These are phyloP conservation scores for Boloria selene DNA, from an alignment of 2,888 invertebrate genomes.

Conservation along the genomic window DNA sequence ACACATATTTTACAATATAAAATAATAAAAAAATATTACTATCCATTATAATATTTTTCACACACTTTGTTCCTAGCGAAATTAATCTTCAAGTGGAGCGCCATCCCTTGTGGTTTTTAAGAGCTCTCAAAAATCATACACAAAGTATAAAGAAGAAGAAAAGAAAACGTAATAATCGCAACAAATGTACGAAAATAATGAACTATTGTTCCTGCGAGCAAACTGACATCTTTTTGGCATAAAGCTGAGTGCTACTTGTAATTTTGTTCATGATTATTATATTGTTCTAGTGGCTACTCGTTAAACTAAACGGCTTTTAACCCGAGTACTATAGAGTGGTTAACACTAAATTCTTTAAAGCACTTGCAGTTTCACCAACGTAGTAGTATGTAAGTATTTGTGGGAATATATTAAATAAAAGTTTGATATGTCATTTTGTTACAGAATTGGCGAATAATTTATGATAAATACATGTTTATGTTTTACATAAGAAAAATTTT, in stretches of 20 bases:
- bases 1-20: no score
- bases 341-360: slow-evolving; percentile 56
- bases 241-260: slow-evolving; percentile 64
- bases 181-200: slow-evolving; percentile 77
- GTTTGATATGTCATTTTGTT: neutral
- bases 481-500: no score
- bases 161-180: slow-evolving; percentile 66
- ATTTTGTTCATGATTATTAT: slow-evolving; percentile 62
- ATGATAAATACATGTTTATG: no score
- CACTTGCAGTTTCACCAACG: slow-evolving; percentile 44
- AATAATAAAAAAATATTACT: slow-evolving; percentile 15
- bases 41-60: slow-evolving; percentile 44
- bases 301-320: slow-evolving; percentile 58
- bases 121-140: slow-evolving; percentile 52
- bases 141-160: slow-evolving; percentile 55
- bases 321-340: slow-evolving; percentile 55
- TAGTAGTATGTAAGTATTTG: slow-evolving; percentile 34
- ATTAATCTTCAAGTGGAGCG: slow-evolving; percentile 47
- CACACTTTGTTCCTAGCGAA: slow-evolving; percentile 52
- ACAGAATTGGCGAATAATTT: no score
- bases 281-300: slow-evolving; percentile 66
- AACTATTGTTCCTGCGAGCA: slow-evolving; percentile 56
- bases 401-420: slow-evolving; percentile 35
- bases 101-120: slow-evolving; percentile 52
- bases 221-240: slow-evolving; percentile 71